Evolutionary conservation across 1,140 invertebrate genomes (phyloP), one percentile per base, ranked within the genome.

Genomic region (Bombus haemorrhoidalis): DNA sequence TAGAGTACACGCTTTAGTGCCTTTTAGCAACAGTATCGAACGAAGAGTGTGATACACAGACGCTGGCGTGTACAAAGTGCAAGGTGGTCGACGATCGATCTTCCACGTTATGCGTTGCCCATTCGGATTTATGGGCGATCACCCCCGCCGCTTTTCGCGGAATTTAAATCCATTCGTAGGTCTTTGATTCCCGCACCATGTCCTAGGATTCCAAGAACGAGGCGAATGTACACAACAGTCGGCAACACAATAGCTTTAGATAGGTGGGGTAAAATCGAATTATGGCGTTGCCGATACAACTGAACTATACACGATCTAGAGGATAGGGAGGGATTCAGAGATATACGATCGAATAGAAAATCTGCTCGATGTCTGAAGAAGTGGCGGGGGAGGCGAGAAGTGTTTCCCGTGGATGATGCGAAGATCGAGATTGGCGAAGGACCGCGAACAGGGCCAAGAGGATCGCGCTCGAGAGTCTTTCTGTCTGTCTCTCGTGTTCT

Each of bases 391-490:
- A 32, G 32, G 22, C 1, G 47, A 62, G 39, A 64, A 73, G 69
- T 13, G 53, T 12, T 41, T 62, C 9, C 12, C n/a, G 25, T 62
- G 39, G 69, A 32, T 62, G 39, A 62, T 32, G 39, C 37, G 62
- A 75, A 74, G 71, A 75, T 37, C 25, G 47, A 15, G 47, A 10
- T 22, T 12, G n/a, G 41, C 18, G 53, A 37, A 41, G 39, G 37
- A 34, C 4, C 4, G 10, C n/a, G 37, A n/a, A 57, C 43, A 22
- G 62, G 8, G 13, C 72, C n/a, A 59, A 32, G 43, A 74, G 80
- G 57, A 74, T 47, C 32, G n/a, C 32, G 10, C 57, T 74, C 39
- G 71, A 82, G 80, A 82, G 69, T 72, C 37, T 72, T 62, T 69
- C 34, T 6, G 43, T 71, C 74, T 62, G n/a, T 32, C 18, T 22